phyloP scores from a whole-genome alignment of 2,888 invertebrate genomes.

The Chrysina gloriosa region DNA sequence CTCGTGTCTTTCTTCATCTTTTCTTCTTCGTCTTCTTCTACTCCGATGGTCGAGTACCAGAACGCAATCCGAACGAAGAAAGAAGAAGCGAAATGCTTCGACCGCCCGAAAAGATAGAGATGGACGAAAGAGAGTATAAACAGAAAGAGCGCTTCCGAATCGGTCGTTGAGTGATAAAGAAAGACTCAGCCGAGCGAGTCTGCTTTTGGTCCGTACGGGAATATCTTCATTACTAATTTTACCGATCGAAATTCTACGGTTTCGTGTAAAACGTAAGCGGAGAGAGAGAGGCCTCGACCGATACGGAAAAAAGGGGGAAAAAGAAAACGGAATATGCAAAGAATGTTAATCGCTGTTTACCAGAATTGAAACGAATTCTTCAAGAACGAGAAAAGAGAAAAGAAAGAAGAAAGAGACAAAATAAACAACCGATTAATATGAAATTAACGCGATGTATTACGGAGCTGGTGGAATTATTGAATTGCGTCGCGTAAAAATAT shows the following conservation, averaged over 20 bases:
- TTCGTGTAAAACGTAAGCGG: conserved; percentile 11
- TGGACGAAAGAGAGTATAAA: background rate
- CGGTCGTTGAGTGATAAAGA: background rate
- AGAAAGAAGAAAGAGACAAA: too few relatives aligned
- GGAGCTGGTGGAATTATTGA: too few relatives aligned
- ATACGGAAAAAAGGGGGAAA: conserved; percentile 7
- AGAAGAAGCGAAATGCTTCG: background rate
- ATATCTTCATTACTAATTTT: conserved; percentile 21
- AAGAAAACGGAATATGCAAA: background rate
- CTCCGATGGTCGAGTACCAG: background rate
- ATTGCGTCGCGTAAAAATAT: too few relatives aligned
- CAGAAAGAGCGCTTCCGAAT: background rate
- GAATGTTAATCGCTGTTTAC: conserved; percentile 24
- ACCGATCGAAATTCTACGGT: conserved; percentile 10
- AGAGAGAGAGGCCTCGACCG: too few relatives aligned
- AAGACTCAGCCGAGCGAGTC: background rate
- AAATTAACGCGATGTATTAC: too few relatives aligned
- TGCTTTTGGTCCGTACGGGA: background rate
- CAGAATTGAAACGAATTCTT: conserved; percentile 23
- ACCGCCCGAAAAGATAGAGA: conserved; percentile 6
- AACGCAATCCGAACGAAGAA: background rate
- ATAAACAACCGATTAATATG: conserved; percentile 11
- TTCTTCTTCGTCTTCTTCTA: conserved; percentile 3
- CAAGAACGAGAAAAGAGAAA: too few relatives aligned
- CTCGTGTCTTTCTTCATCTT: background rate